Evolutionary conservation across 2,888 invertebrate genomes (phyloP), one percentile per base, ranked within the genome.

Genomic region (Ariolimax columbianus): DNA sequence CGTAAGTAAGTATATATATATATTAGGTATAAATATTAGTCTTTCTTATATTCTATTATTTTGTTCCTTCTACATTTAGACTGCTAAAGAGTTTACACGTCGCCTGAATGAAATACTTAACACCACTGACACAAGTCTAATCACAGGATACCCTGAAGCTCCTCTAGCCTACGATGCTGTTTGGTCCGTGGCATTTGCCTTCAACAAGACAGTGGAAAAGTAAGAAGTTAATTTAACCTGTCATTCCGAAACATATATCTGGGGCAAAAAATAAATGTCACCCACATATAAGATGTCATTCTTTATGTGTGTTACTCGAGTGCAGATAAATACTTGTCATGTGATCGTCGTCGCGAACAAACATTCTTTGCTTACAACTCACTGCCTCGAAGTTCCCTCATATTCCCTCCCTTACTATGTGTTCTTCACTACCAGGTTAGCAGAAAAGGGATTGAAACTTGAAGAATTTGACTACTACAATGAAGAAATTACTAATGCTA

Each of bases 81-180:
- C 98, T 3, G 97, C 97, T 0, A 97, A 97, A 91, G 97, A 98
- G 93, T 99, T 99, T 95, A 96, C 97, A 91, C 95, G 96, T 91
- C 95, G 97, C 90, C 95, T 99, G 93, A 97, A 98, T 94, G 96
- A 96, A 90, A 96, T 96, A 86, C 95, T 98, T 82, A 96, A 96
- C 94, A 97, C 98, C 93, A 97, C 97, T 90, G 97, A 97, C 93
- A 96, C 97, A 87, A 96, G 97, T 83, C 91, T 91, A 47, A 91
- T 93, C 30, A 91, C 92, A 0, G 98, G 99, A 23, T 98, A 98
- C 94, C 95, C 95, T 93, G 99, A 99, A 95, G 99, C 99, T 14
- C 99, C 99, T 0, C 95, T 99, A 84, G 99, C 99, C 75, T 99
- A 99, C 94, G 99, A 99, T 94, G 99, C 99, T 19, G 98, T 99